Evolutionary conservation across 2,888 invertebrate species (phyloP).

Genomic region (Ommatoiulus sabulosus): DNA sequence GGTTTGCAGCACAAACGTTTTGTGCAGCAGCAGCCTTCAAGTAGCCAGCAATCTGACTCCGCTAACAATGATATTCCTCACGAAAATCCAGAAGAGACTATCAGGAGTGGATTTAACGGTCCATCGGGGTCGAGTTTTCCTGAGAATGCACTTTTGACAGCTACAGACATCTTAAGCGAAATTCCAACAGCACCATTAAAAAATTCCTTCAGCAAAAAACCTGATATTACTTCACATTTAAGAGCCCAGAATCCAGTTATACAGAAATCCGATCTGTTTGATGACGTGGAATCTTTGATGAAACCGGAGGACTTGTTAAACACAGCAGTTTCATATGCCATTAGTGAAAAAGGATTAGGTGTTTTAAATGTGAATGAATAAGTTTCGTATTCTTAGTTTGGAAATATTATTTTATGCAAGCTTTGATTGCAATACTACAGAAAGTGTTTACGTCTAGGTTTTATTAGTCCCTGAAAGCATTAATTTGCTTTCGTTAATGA

Average conservation of each 20-base stretch:
- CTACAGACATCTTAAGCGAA: background rate
- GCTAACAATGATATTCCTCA: background rate
- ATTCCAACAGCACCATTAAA: background rate
- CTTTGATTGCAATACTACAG: constrained; percentile 8
- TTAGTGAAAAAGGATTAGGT: constrained; percentile 58
- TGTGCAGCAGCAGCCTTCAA: background rate
- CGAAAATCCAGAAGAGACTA: background rate
- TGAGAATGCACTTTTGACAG: background rate
- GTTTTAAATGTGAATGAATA: constrained; percentile 52
- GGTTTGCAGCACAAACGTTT: constrained; percentile 57
- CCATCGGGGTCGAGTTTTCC: background rate
- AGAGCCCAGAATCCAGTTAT: background rate
- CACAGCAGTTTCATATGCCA: constrained; percentile 60
- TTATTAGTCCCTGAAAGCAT: background rate
- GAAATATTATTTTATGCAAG: constrained; percentile 41
- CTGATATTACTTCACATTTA: background rate
- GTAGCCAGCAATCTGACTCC: background rate
- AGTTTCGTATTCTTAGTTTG: background rate
- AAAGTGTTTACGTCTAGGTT: constrained; percentile 1
- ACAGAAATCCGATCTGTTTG: background rate
- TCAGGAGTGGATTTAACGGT: background rate
- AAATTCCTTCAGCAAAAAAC: background rate
- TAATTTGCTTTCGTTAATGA: background rate
- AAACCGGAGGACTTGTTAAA: constrained; percentile 58
- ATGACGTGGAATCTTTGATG: constrained; percentile 48